Evolutionary conservation across 2,888 invertebrate species (phyloP).

Genomic region (Lobophora halterata): DNA sequence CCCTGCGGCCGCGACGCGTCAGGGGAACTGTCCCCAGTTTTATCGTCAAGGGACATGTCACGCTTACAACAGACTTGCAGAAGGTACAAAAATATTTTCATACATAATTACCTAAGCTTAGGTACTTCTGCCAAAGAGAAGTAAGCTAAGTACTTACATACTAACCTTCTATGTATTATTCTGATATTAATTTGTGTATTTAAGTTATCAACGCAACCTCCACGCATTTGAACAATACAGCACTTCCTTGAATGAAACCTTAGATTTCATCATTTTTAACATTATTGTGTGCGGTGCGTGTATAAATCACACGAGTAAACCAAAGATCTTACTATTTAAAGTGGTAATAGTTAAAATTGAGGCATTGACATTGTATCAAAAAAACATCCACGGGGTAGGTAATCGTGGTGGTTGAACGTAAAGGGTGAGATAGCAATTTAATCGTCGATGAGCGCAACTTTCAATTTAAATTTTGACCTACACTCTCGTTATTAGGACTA

Average conservation of each 20-base stretch:
- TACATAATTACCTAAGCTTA: neutral
- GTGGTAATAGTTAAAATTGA: no score
- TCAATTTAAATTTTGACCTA: conserved; percentile 1
- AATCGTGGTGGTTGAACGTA: no score
- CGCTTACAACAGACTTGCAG: conserved; percentile 89
- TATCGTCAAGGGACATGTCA: conserved; percentile 88
- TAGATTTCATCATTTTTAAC: conserved; percentile 17
- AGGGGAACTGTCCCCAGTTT: conserved; percentile 90
- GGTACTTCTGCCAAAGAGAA: no score
- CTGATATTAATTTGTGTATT: no score
- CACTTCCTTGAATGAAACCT: conserved; percentile 14
- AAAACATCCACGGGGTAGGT: no score
- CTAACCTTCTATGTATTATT: no score
- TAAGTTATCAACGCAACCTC: conserved; percentile 13
- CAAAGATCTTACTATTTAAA: no score
- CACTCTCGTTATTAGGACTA: conserved; percentile 12
- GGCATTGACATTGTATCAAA: no score
- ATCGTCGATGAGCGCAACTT: no score
- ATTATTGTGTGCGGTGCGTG: conserved; percentile 2
- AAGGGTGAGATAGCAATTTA: no score
- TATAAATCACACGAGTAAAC: conserved; percentile 20
- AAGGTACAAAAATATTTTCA: conserved; percentile 76
- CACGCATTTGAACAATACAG: conserved; percentile 16
- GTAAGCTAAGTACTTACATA: no score
- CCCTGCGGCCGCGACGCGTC: conserved; percentile 85